Percentiles rank a stretch among this genome's conserved stretches.
Evolutionary conservation across 2,113 vertebrate genomes (phyloP).

Genomic region (Corydoras sp.): DNA sequence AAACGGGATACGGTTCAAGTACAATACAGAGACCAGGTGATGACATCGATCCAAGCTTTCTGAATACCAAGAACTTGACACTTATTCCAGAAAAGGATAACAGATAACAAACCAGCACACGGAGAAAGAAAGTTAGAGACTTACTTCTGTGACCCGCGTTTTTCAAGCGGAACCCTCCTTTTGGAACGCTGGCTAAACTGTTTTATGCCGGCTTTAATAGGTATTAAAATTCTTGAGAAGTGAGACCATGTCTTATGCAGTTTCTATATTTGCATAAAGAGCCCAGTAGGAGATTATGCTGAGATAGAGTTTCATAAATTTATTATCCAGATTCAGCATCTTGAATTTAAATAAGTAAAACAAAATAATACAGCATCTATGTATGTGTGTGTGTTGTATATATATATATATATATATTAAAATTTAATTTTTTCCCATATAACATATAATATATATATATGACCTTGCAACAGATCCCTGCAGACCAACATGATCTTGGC

Average conservation of each 20-base stretch:
- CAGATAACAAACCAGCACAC: background rate
- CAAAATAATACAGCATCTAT: too few species aligned
- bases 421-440: too few species aligned
- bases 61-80: too few species aligned
- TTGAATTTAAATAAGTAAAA: too few species aligned
- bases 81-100: too few species aligned
- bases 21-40: too few species aligned
- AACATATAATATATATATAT: too few species aligned
- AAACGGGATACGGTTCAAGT: too few species aligned
- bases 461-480: conserved; percentile 2
- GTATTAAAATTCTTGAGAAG: background rate
- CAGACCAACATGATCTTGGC: background rate
- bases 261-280: conserved; percentile 16
- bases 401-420: too few species aligned
- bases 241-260: background rate
- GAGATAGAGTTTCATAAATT: conserved; percentile 11
- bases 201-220: conserved; percentile 8
- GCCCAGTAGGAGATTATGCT: background rate
- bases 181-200: background rate
- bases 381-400: too few species aligned
- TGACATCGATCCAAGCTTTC: too few species aligned
- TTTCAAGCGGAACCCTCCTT: background rate
- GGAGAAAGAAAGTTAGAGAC: background rate
- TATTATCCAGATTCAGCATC: background rate
- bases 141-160: background rate